A percentile compares a stretch with the other conserved stretches of the same genome.
phyloP scores from a whole-genome alignment of 2,797 vertebrate genomes.

The Lepus townsendii region DNA sequence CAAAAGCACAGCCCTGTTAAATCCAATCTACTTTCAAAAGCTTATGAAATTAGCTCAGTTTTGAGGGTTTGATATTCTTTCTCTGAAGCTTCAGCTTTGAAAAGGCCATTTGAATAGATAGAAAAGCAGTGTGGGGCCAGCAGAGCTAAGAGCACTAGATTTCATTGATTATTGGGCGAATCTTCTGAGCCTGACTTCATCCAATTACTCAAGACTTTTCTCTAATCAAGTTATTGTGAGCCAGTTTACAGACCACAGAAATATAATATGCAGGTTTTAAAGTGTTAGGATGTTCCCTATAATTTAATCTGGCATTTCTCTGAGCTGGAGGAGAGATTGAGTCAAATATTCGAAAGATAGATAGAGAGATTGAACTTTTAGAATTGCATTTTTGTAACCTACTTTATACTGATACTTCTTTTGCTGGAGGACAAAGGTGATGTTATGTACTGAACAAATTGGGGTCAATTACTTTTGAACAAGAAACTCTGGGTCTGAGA shows the following conservation, averaged over 20 bases:
- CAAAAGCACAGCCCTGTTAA: conserved; percentile 75
- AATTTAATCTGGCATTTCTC: conserved; percentile 83
- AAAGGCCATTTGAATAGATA: conserved; percentile 68
- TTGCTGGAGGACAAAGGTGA: neutral
- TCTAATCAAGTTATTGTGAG: conserved; percentile 81
- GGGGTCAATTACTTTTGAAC: neutral
- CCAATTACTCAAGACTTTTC: conserved; percentile 81
- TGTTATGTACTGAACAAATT: neutral
- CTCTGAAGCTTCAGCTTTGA: conserved; percentile 75
- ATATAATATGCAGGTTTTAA: conserved; percentile 84
- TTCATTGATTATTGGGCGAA: conserved; percentile 71
- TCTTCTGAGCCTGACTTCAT: conserved; percentile 80
- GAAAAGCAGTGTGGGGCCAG: conserved; percentile 62
- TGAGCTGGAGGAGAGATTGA: conserved; percentile 74
- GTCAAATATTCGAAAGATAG: conserved; percentile 70
- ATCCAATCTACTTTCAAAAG: conserved; percentile 80
- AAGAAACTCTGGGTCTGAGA: neutral
- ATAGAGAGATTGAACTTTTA: conserved; percentile 76
- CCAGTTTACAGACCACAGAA: conserved; percentile 82
- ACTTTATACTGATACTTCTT: neutral
- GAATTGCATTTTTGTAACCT: conserved; percentile 74
- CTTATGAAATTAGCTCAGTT: conserved; percentile 81
- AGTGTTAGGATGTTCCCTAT: conserved; percentile 82
- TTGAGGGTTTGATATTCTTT: conserved; percentile 66
- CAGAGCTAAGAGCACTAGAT: neutral